Base-by-base conservation (phyloP, 2,113 vertebrate genomes). In the Notothenia coriiceps region DNA sequence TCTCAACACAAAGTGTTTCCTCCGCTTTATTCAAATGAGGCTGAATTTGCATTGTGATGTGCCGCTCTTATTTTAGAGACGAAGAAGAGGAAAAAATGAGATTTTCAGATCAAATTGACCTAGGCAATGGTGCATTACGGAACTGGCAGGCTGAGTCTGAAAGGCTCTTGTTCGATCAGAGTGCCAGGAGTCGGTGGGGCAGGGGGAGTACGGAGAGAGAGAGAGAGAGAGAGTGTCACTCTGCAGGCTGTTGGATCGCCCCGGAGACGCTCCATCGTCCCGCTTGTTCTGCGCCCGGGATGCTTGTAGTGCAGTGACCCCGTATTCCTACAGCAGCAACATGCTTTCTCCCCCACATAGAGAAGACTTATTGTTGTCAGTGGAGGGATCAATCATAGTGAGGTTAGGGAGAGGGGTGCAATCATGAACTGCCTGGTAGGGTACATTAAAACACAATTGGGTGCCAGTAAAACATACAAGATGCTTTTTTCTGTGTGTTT, bases 51-150 rank as follows among this genome's bases (percentile, higher is more conserved):
- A 99, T 99, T 98, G 97, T 99, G 98, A 99, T 99, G 97, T 96
- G 97, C 96, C 96, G 96, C 97, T 97, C 97, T 99, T 98, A 98
- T 98, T 99, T 95, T 97, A 98, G 96, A 96, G 96, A 76, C 89
- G 93, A 95, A 97, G 97, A 98, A 98, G 98, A 94, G 92, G 94
- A 96, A 98, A 99, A 99, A 98, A 99, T 98, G 97, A 99, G 98
- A 99, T 99, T 99, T 98, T 98, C 97, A 99, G 97, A 99, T 98
- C 98, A 98, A 99, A 99, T 99, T 99, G 98, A 99, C 98, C 98
- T 95, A 97, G 96, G 96, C 98, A 98, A 96, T 97, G 98, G 98
- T 97, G 98, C 98, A 96, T 99, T 97, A 97, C 98, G 95, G 94
- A 97, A 94, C 96, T 99, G 97, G 97, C 98, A 98, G 97, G 96